Conservation (phyloP, 92 coral and sea anemone genomes). For the Heteractis magnifica region DNA sequence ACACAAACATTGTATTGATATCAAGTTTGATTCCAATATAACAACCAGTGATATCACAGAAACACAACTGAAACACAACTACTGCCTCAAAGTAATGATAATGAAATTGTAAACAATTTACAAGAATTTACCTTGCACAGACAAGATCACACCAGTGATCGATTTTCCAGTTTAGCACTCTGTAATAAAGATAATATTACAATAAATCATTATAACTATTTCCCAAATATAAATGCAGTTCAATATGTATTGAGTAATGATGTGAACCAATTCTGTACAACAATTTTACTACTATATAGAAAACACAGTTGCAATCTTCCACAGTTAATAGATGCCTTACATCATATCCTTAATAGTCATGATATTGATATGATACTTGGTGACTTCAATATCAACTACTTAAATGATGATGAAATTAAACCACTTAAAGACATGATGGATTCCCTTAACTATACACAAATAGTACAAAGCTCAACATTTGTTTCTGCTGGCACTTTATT, state of each 20-base stretch:
- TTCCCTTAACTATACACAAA: neutral
- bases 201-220: conserved; percentile 24
- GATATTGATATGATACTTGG: conserved; percentile 18
- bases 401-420: neutral
- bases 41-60: conserved; percentile 33
- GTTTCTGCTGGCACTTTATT: conserved; percentile 57
- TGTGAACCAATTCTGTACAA: neutral
- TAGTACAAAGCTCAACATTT: conserved; percentile 32
- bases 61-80: conserved; percentile 46
- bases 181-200: conserved; percentile 21
- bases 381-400: conserved; percentile 28
- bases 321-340: neutral
- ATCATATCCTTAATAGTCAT: neutral
- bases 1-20: conserved; percentile 45
- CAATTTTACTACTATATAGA: conserved; percentile 16
- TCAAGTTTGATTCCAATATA: conserved; percentile 28
- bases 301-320: neutral
- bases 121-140: conserved; percentile 26
- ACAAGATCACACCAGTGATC: conserved; percentile 37
- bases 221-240: conserved; percentile 32
- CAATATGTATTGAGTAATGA: conserved; percentile 1
- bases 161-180: conserved; percentile 46
- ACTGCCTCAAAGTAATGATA: conserved; percentile 23
- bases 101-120: conserved; percentile 36
- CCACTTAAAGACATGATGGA: conserved; percentile 44